Evolutionary conservation across 2,113 vertebrate genomes (phyloP), one percentile per base, ranked within the genome.

Genomic region (Crotalus horridus): DNA sequence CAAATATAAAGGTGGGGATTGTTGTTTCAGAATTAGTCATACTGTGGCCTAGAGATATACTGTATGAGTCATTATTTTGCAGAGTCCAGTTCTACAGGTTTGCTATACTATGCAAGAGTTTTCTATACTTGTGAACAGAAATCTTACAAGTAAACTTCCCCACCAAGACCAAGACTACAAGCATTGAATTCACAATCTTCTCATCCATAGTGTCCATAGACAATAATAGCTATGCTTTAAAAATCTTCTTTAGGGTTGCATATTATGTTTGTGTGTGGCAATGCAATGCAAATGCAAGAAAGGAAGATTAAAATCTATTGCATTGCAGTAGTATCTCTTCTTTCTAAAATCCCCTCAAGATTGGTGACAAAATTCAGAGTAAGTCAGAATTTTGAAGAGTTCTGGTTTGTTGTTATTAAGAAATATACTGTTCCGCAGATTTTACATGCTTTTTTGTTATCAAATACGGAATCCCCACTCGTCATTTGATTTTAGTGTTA

Each of bases 11-110:
- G 93, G 89, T 1, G 29, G 12, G 46, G 86, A 81, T 29, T 7
- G 1, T 5, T 29, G 15, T 85, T 51, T 85, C 59, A 91, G 0
- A 39, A 46, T 74, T 51, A 91, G 21, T 29, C 46, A 89, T 53
- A 59, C 0, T 0, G 17, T 12, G 17, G 20, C 93, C n/a, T 93
- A 93, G 33, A n/a, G 91, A 69, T 46, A 8, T 51, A 39, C 39
- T 39, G 39, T 39, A 29, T 0, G 1, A 93, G 2, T 46, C 39
- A 0, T 0, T 54, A 46, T 92, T 92, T 56, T 93, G 88, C 87
- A 89, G 43, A 4, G 46, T 92, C 54, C 3, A 74, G 55, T 3
- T 93, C 39, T 90, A 46, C 53, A 94, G 43, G 59, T 53, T 43
- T 61, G 43, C 48, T 58, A 29, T 81, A 6, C 69, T 39, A 39